phyloP scores from a whole-genome alignment of 2,113 vertebrate genomes.

The Malurus alboscapulatus region DNA sequence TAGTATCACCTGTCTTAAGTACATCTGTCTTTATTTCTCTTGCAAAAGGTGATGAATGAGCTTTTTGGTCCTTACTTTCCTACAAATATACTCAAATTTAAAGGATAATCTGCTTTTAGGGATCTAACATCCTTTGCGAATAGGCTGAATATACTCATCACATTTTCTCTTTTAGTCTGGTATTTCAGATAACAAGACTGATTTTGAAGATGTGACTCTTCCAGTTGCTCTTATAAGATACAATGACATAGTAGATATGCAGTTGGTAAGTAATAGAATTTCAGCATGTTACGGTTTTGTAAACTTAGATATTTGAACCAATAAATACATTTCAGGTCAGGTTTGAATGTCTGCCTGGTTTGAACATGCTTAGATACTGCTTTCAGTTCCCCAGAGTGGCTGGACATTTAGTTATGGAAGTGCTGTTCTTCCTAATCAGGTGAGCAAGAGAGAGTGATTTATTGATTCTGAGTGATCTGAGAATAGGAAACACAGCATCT shows the following conservation, averaged over 20 bases:
- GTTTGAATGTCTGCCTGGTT: background rate
- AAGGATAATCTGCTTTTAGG: background rate
- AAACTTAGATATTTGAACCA: background rate
- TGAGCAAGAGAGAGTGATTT: background rate
- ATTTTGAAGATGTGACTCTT: constrained; percentile 79
- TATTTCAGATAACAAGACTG: constrained; percentile 80
- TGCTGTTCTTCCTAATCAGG: background rate
- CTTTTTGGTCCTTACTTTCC: background rate
- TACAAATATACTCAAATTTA: background rate
- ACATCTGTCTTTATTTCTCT: background rate
- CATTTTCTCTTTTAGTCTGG: constrained; percentile 69
- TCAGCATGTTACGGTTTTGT: background rate
- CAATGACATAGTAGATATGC: constrained; percentile 80
- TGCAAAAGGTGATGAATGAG: background rate
- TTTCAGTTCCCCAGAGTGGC: background rate
- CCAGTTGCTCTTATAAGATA: constrained; percentile 84
- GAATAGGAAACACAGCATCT: background rate
- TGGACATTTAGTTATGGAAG: background rate
- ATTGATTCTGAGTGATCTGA: background rate
- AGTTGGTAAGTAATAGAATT: constrained; percentile 74
- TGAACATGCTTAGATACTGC: background rate
- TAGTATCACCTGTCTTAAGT: background rate
- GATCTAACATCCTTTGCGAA: background rate
- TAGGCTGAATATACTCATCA: background rate
- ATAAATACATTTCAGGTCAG: background rate